A percentile compares a stretch with the other conserved stretches of the same genome.
These are phyloP conservation scores for Ennomos fuscantarius DNA, from an alignment of 2,888 invertebrate species.

Conservation along the genomic window DNA sequence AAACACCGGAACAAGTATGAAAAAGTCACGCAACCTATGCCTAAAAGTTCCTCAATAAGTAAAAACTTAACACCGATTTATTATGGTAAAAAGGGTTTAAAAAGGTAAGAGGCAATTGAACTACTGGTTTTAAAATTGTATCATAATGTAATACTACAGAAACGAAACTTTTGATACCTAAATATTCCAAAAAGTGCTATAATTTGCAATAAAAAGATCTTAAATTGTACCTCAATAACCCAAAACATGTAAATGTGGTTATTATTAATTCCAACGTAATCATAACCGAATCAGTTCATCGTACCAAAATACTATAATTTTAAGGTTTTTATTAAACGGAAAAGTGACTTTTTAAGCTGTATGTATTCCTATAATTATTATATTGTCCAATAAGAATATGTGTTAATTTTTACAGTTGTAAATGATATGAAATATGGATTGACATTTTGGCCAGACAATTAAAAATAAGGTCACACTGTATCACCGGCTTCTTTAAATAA, in stretches of 20 bases:
- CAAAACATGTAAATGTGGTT: constrained; percentile 7
- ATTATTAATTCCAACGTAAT: constrained; percentile 1
- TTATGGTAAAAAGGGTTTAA: no score
- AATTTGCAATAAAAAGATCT: no score
- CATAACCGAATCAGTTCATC: constrained; percentile 23
- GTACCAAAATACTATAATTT: constrained; percentile 8
- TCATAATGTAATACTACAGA: no score
- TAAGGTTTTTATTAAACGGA: background rate
- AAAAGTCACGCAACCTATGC: no score
- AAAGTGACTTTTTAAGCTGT: no score
- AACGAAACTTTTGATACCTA: no score
- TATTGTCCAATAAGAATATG: constrained; percentile 19
- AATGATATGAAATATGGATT: constrained; percentile 49
- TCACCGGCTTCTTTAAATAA: constrained; percentile 24
- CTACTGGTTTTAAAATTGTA: no score
- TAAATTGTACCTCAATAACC: background rate
- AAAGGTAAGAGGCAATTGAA: no score
- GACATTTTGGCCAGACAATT: constrained; percentile 52
- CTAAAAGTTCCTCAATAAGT: no score
- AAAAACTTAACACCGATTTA: no score
- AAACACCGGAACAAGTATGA: no score
- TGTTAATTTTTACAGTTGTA: constrained; percentile 44
- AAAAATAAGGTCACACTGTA: constrained; percentile 50
- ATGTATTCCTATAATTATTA: background rate
- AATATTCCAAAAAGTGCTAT: no score